Percentiles rank a stretch among this genome's conserved stretches.
phyloP scores from a whole-genome alignment of 2,113 vertebrate species.

The Nicator chloris region DNA sequence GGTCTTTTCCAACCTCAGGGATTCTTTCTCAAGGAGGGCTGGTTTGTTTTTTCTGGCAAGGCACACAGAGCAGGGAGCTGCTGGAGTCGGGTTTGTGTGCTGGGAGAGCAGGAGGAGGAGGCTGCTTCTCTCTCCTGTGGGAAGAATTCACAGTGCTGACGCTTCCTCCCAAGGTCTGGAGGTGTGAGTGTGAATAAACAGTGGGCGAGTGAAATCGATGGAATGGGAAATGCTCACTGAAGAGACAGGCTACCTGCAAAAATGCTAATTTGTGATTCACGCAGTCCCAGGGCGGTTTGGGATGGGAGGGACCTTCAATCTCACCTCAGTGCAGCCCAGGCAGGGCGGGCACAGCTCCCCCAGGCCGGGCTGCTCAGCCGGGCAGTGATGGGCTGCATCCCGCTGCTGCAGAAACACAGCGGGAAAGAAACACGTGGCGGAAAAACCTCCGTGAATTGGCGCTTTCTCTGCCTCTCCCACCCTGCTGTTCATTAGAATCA shows the following conservation, averaged over 20 bases:
- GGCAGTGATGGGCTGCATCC: not conserved
- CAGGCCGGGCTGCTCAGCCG: not conserved
- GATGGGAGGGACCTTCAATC: not conserved
- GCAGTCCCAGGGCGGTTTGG: accelerated
- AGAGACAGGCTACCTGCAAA: not conserved
- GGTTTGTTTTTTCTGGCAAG: too few species aligned
- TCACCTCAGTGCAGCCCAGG: too few species aligned
- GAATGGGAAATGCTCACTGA: not conserved
- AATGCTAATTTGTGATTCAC: accelerated
- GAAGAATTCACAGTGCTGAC: accelerated
- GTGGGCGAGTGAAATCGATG: accelerated
- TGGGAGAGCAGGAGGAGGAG: not conserved
- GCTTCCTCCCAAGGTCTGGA: accelerated
- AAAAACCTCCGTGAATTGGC: accelerated
- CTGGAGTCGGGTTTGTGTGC: not conserved
- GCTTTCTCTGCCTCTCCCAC: not conserved
- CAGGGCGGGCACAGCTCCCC: too few species aligned
- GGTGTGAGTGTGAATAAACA: too few species aligned
- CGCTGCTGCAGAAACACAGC: not conserved
- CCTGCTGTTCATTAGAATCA: not conserved
- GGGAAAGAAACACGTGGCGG: accelerated
- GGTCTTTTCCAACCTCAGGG: not conserved
- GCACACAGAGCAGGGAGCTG: not conserved
- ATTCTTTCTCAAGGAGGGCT: not conserved
- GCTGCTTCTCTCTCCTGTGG: not conserved